phyloP scores from a whole-genome alignment of 2,113 vertebrate genomes.

The Gyps fulvus region DNA sequence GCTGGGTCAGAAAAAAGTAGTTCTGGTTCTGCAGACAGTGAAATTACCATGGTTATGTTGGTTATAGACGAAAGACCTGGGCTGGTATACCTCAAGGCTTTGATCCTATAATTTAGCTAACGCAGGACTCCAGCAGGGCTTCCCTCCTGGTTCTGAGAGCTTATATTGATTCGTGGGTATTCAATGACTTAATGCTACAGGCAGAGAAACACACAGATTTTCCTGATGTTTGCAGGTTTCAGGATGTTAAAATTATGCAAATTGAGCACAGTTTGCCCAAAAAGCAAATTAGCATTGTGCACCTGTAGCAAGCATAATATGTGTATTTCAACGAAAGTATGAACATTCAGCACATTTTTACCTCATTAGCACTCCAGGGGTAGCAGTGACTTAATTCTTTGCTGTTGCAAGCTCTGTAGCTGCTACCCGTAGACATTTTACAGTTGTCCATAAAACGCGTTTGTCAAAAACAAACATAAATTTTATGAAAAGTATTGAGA shows the following conservation, averaged over 20 bases:
- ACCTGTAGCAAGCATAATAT: constrained; percentile 54
- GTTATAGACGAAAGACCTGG: background rate
- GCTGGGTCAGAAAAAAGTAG: background rate
- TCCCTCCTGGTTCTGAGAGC: background rate
- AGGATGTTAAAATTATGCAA: constrained; percentile 59
- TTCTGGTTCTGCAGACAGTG: background rate
- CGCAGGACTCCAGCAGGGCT: background rate
- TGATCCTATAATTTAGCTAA: constrained; percentile 22
- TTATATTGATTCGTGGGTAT: constrained; percentile 2
- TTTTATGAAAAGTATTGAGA: constrained; percentile 7
- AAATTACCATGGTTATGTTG: background rate
- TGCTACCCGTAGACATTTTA: background rate
- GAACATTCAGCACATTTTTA: constrained; percentile 65
- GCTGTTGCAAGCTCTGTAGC: background rate
- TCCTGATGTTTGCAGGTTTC: constrained; percentile 55
- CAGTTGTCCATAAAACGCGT: background rate
- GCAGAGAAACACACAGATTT: constrained; percentile 45
- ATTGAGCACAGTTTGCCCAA: constrained; percentile 43
- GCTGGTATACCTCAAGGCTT: background rate
- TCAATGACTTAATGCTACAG: constrained; percentile 28
- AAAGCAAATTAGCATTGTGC: constrained; percentile 58
- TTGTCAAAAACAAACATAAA: constrained; percentile 14
- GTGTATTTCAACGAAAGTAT: constrained; percentile 14
- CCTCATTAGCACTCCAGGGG: constrained; percentile 52
- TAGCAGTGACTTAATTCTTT: constrained; percentile 33